Conservation (phyloP, 2,113 vertebrate species). For the Diadophis punctatus region DNA sequence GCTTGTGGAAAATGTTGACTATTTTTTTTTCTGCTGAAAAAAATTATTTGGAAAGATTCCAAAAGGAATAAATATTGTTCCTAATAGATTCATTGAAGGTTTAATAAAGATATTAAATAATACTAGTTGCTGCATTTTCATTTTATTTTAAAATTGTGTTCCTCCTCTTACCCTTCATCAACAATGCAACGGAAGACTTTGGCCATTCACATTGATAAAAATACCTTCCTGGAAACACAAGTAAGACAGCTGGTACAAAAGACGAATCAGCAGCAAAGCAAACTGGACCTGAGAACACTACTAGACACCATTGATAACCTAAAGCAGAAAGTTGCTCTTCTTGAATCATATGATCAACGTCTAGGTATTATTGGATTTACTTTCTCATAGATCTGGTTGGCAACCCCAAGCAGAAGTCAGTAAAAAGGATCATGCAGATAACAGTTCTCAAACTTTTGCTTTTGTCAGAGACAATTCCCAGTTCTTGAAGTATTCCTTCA, state of each 20-base stretch:
- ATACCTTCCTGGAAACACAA: conserved; percentile 69
- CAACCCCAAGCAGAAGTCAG: not conserved
- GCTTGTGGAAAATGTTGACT: not conserved
- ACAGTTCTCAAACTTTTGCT: not conserved
- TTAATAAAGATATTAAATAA: conserved; percentile 7
- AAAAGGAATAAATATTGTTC: conserved; percentile 23
- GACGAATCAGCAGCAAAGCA: conserved; percentile 68
- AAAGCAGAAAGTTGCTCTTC: conserved; percentile 70
- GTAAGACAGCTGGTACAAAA: conserved; percentile 69
- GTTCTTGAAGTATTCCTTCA: not conserved
- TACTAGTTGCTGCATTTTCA: not conserved
- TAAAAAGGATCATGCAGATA: not conserved
- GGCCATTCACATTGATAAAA: conserved; percentile 72
- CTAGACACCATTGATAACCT: conserved; percentile 66
- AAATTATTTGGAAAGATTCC: conserved; percentile 13
- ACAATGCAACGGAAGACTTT: conserved; percentile 63
- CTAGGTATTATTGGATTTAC: conserved; percentile 63
- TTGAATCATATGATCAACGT: conserved; percentile 69
- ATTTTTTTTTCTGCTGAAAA: conserved; percentile 31
- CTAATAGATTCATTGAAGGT: conserved; percentile 1
- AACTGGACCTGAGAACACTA: conserved; percentile 64
- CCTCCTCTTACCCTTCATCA: conserved; percentile 4
- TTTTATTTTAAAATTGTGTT: conserved; percentile 6
- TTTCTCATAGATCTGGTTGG: not conserved
- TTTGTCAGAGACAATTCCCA: not conserved